Evolutionary conservation across 2,888 invertebrate genomes (phyloP), one percentile per base, ranked within the genome.

Genomic region (Octonoba sinensis): DNA sequence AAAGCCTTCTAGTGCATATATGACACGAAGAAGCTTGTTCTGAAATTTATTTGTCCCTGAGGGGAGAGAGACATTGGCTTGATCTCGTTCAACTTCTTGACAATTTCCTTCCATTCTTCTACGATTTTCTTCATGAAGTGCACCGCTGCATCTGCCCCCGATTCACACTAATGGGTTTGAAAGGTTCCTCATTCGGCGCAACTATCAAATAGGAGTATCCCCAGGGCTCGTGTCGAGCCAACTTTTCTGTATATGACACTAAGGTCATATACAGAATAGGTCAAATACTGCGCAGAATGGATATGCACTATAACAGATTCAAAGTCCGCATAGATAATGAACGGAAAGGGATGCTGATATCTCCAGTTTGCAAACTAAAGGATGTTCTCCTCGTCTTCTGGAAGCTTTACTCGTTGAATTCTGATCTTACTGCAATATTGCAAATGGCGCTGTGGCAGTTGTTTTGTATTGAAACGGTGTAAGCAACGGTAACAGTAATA

Each of bases 131-230:
- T 0, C n/a, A 54, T 18, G n/a, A 67, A 56, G 15, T 36, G 72
- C n/a, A 3, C 8, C 8, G 49, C 36, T 16, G 56, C 67, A 56
- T 67, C 12, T 16, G 27, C 11, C 0, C 51, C 27, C 67, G 27
- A 18, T 67, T 56, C 0, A 51, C 13, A 4, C 1, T 18, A 8
- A 67, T 56, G 4, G 54, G 54, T 13, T 67, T 67, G 1, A 36
- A 15, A n/a, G 18, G n/a, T 18, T 67, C 54, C 15, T 56, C 67
- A 54, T 67, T 16, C 1, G 54, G 56, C 1, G 36, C 67, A 1
- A 67, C 36, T 2, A 67, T 67, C 1, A 67, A 0, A 22, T 56
- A 67, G 3, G 54, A 54, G 54, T 67, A 67, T n/a, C 67, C 67
- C 36, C 67, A 67, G 15, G 67, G 27, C n/a, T 27, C 12, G 18